Conservation (phyloP, 2,888 invertebrate genomes). For the Alloscopus bannaensis region DNA sequence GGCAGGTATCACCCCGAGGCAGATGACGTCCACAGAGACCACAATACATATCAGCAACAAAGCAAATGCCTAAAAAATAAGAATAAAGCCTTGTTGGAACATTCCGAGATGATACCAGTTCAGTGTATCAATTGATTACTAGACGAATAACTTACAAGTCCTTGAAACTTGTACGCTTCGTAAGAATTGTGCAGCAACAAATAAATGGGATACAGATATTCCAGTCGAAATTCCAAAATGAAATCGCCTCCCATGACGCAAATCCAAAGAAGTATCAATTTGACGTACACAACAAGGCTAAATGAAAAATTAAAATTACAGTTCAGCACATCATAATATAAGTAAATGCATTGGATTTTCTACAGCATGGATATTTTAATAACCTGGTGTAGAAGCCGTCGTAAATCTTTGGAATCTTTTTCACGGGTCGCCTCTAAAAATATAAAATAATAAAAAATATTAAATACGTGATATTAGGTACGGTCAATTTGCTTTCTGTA, state of each 20-base stretch:
- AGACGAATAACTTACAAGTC: conserved; percentile 69
- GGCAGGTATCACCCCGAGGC: conserved; percentile 72
- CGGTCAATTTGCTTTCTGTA: too few species aligned
- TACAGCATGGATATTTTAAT: too few species aligned
- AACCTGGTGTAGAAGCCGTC: conserved; percentile 73
- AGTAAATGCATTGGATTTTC: too few species aligned
- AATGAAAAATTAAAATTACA: conserved; percentile 44
- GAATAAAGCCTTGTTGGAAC: neutral
- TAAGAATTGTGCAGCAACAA: conserved; percentile 73
- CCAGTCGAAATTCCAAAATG: conserved; percentile 73
- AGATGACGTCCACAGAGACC: conserved; percentile 73
- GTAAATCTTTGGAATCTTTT: conserved; percentile 73
- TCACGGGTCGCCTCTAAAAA: conserved; percentile 73
- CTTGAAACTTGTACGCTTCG: conserved; percentile 73
- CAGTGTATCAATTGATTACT: neutral
- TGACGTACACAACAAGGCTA: conserved; percentile 73
- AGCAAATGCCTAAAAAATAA: conserved; percentile 70
- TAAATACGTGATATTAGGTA: too few species aligned
- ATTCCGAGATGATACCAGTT: neutral
- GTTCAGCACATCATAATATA: too few species aligned
- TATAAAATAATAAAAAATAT: too few species aligned
- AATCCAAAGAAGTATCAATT: conserved; percentile 73
- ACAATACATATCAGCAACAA: conserved; percentile 72
- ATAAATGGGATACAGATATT: conserved; percentile 73
- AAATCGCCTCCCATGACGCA: conserved; percentile 73